Evolutionary conservation across 2,113 vertebrate genomes (phyloP).

Genomic region (Hippocampus abdominalis): DNA sequence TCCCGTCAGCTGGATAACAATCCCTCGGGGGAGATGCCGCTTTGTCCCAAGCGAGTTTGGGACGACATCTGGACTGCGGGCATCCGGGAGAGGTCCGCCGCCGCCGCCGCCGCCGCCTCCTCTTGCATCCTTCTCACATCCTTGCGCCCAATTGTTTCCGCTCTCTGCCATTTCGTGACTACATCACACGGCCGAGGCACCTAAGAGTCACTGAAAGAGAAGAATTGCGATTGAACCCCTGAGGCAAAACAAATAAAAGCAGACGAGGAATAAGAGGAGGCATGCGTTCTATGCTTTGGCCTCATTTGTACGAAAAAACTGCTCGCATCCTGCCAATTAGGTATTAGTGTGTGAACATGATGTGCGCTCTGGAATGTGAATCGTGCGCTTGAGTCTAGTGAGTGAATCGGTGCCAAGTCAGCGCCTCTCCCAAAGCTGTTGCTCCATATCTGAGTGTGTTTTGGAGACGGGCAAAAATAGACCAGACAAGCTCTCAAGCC

Average conservation of each 20-base stretch:
- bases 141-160: slow-evolving; percentile 38
- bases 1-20: slow-evolving; percentile 73
- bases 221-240: slow-evolving; percentile 4
- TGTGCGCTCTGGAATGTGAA: slow-evolving; percentile 22
- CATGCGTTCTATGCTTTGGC: slow-evolving; percentile 18
- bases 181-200: slow-evolving; percentile 41
- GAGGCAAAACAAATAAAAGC: slow-evolving; percentile 20
- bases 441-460: slow-evolving; percentile 41
- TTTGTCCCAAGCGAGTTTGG: slow-evolving; percentile 23
- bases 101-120: slow-evolving; percentile 6
- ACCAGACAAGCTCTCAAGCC: slow-evolving; percentile 37
- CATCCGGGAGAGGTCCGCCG: slow-evolving; percentile 7
- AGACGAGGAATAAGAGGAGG: slow-evolving; percentile 4
- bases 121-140: slow-evolving; percentile 19
- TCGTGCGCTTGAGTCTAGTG: slow-evolving; percentile 9
- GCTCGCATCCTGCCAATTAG: slow-evolving; percentile 14
- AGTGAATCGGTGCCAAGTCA: slow-evolving; percentile 33
- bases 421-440: slow-evolving; percentile 43
- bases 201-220: slow-evolving; percentile 5
- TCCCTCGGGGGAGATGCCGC: slow-evolving; percentile 58
- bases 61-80: slow-evolving; percentile 7
- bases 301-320: slow-evolving; percentile 35
- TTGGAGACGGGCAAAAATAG: slow-evolving; percentile 51
- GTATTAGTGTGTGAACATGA: slow-evolving; percentile 12
- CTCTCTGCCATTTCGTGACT: slow-evolving; percentile 72